These are phyloP conservation scores for Ivindomyrus marchei DNA, from an alignment of 2,113 vertebrate species.

Conservation along the genomic window DNA sequence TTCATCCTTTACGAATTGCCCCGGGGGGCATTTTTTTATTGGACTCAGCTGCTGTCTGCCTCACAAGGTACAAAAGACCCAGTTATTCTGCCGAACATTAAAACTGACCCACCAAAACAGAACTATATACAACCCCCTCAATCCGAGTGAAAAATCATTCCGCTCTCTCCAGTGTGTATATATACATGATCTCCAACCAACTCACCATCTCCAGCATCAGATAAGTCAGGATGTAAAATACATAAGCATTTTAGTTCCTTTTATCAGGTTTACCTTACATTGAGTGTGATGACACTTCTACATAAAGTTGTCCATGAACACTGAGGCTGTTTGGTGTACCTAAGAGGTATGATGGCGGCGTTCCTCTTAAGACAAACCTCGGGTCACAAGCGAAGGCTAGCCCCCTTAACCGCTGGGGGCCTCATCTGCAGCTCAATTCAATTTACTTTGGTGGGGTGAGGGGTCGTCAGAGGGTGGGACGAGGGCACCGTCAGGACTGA, in stretches of 20 bases:
- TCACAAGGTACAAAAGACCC: conserved; percentile 72
- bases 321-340: neutral
- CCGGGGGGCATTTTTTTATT: conserved; percentile 67
- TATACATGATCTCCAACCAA: neutral
- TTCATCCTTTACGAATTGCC: conserved; percentile 65
- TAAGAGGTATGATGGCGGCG: neutral
- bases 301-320: neutral
- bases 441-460: neutral
- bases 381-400: neutral
- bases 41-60: conserved; percentile 70
- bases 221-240: neutral
- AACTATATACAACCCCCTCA: conserved; percentile 37
- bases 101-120: conserved; percentile 54
- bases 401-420: neutral
- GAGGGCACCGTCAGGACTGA: neutral
- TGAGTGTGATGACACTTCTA: neutral
- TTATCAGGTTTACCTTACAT: neutral
- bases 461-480: neutral
- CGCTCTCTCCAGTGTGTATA: conserved; percentile 27
- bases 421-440: neutral
- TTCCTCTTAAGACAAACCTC: neutral
- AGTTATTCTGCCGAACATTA: conserved; percentile 67
- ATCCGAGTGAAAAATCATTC: conserved; percentile 9
- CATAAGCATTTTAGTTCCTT: neutral
- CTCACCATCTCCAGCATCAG: neutral